A percentile compares a stretch with the other conserved stretches of the same genome.
phyloP scores from a whole-genome alignment of 2,888 invertebrate species.

The Sarcophaga subvicina region DNA sequence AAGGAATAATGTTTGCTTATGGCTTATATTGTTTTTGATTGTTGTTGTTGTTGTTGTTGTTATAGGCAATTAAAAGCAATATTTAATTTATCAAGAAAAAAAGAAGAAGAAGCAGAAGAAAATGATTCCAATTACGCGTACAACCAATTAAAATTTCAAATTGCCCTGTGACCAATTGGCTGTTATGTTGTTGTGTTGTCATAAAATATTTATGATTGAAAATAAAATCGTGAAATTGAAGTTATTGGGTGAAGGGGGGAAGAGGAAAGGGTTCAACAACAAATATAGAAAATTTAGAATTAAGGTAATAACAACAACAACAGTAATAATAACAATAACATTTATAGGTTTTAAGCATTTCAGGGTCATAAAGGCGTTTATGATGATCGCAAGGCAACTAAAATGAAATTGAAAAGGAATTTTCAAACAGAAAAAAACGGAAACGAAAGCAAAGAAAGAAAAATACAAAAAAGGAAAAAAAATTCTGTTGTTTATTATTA shows the following conservation, averaged over 20 bases:
- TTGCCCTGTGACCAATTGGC: slow-evolving; percentile 64
- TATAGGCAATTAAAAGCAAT: slow-evolving; percentile 10
- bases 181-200: slow-evolving; percentile 41
- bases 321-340: slow-evolving; percentile 57
- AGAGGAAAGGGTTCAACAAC: not conserved
- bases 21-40: not conserved
- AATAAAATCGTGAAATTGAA: slow-evolving; percentile 18
- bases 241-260: not conserved
- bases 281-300: slow-evolving; percentile 39
- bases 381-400: slow-evolving; percentile 16
- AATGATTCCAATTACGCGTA: slow-evolving; percentile 60
- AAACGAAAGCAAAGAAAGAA: not conserved
- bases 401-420: slow-evolving; percentile 18
- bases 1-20: too few species aligned
- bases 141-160: slow-evolving; percentile 67
- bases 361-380: slow-evolving; percentile 65
- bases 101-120: slow-evolving; percentile 23
- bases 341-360: slow-evolving; percentile 66
- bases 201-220: slow-evolving; percentile 64
- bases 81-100: not conserved
- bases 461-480: too few species aligned
- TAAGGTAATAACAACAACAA: slow-evolving; percentile 61
- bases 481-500: slow-evolving; percentile 40
- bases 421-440: slow-evolving; percentile 46
- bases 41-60: not conserved